Evolutionary conservation across 2,888 invertebrate species (phyloP), one percentile per base, ranked within the genome.

Genomic region (Capitulum mitella): DNA sequence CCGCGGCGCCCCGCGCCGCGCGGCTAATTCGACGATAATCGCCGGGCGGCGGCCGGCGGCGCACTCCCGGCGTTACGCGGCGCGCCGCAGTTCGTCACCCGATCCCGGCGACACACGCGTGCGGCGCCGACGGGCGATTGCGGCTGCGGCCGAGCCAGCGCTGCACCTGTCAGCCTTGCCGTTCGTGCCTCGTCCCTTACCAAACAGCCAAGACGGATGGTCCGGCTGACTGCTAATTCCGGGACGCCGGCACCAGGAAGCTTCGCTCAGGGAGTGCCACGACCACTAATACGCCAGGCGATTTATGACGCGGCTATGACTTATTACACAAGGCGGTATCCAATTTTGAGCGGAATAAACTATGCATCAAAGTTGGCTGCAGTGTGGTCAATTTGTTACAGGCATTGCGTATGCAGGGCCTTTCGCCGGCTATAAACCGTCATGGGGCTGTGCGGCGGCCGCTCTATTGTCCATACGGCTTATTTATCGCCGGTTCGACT

Each of bases 331-430:
- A 14, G 37, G 70, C 70, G 26, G 70, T 70, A 61, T 37, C 70
- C 70, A 70, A 37, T 70, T 70, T 70, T 70, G 32, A 37, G 70
- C 37, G 70, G 37, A 70, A 70, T 70, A 70, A 34, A 37, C 70
- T 70, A 70, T 70, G 70, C 70, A 70, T 22, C 70, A 37, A 34
- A 22, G 70, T 37, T 12, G 37, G 34, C 37, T 37, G 70, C 70
- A 70, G 37, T 3, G 64, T 22, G 22, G 58, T 29, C 58, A 22
- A 29, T 29, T 58, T 29, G 58, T 10, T 29, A 19, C 29, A 16
- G 37, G 16, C 22, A 3, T 14, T 32, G 22, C 8, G 58, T 58
- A 58, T 58, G 58, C 58, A 58, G 29, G 29, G 8, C 10, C 22
- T 29, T 6, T n/a, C 1, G 8, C 29, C 10, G 29, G 29, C 58